Evolutionary conservation across 1,140 invertebrate genomes (phyloP).

Genomic region (Hormaphis cornu): DNA sequence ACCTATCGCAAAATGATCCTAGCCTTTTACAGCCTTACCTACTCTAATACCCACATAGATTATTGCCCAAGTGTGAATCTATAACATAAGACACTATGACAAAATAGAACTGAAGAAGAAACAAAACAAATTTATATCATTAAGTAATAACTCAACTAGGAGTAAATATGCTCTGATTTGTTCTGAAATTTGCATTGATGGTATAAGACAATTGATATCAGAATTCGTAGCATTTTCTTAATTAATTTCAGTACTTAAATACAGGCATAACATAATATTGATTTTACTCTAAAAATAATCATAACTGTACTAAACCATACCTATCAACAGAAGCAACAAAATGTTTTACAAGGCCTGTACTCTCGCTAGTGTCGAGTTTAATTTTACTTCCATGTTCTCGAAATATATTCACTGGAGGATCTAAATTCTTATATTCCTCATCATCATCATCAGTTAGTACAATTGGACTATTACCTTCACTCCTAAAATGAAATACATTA

Average conservation of each 20-base stretch:
- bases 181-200: too few relatives aligned
- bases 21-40: too few relatives aligned
- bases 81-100: too few relatives aligned
- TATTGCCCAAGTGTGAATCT: too few relatives aligned
- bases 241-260: neutral
- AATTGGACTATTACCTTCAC: constrained; percentile 3
- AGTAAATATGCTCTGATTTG: too few relatives aligned
- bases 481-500: constrained; percentile 18
- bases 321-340: constrained; percentile 22
- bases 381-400: constrained; percentile 21
- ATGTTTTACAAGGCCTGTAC: constrained; percentile 13
- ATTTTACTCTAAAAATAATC: neutral
- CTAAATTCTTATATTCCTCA: constrained; percentile 19
- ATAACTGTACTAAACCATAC: constrained; percentile 1
- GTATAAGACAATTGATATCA: too few relatives aligned
- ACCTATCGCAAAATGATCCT: too few relatives aligned
- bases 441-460: constrained; percentile 2
- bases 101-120: too few relatives aligned
- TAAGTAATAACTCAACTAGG: too few relatives aligned
- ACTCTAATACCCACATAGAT: too few relatives aligned
- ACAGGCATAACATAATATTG: neutral
- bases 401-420: constrained; percentile 21
- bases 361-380: neutral
- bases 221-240: too few relatives aligned
- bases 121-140: too few relatives aligned